Evolutionary conservation across 2,797 vertebrate species (phyloP), one percentile per base, ranked within the genome.

Genomic region (Neopelma chrysocephalum): DNA sequence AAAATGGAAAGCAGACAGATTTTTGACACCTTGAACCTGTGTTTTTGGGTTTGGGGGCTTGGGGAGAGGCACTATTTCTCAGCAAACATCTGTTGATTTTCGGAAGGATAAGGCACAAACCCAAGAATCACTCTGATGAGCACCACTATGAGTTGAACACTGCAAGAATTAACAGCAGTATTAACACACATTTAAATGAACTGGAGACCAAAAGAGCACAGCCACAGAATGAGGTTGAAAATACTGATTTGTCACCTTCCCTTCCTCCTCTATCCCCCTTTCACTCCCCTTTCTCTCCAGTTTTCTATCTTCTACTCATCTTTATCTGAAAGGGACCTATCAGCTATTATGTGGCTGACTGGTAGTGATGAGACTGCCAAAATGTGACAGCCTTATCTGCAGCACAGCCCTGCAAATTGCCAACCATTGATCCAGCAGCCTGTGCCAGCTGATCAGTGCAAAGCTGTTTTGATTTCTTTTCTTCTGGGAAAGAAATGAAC

Each of bases 311-410:
- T 56, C 85, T 88, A 4, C 94, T 95, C 61, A 51, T 94, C 94
- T 96, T 81, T 95, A 91, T 85, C 94, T 96, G 96, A 94, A 96
- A 92, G 77, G 82, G 91, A 92, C 92, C 93, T 87, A 92, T 97
- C 96, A 97, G 95, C 97, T 96, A 93, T 97, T 97, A 91, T 97
- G 96, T 96, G 96, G 88, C 93, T 96, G 97, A 94, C 96, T 97
- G 95, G 96, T 87, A 79, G 96, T 69, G 96, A 97, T 96, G 94
- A 94, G 95, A 48, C 93, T 97, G 96, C 96, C 96, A 96, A 94
- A 96, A 97, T 93, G 96, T 96, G 96, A 97, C 97, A 97, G 96
- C 92, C 96, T 97, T 97, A 97, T 97, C 97, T 97, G 34, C 95
- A 96, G 96, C 90, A 79, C 92, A 96, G 96, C 96, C 94, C 95